These are phyloP conservation scores for Coccyzus lansbergi DNA, from an alignment of 2,797 vertebrate genomes.

Conservation along the genomic window DNA sequence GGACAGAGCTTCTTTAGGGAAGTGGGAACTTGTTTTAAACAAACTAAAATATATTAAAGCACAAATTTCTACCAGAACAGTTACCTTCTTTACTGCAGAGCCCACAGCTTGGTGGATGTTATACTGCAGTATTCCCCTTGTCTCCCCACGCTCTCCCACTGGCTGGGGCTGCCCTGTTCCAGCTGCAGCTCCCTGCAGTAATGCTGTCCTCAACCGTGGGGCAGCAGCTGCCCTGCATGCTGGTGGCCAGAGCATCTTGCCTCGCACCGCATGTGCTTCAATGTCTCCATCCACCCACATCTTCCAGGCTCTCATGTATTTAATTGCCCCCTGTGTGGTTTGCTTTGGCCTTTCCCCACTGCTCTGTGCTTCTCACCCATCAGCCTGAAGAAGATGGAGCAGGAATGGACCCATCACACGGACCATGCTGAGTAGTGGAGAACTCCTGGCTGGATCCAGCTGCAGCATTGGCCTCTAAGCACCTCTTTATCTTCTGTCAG, in stretches of 20 bases:
- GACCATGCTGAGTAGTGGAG: background rate
- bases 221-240: rapidly evolving
- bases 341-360: slow-evolving; percentile 31
- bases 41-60: slow-evolving; percentile 80
- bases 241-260: background rate
- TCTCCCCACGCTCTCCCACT: background rate
- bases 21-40: slow-evolving; percentile 74
- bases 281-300: slow-evolving; percentile 51
- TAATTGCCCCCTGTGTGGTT: slow-evolving; percentile 26
- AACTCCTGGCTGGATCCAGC: background rate
- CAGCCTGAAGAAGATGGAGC: slow-evolving; percentile 36
- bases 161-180: background rate
- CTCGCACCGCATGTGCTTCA: slow-evolving; percentile 60
- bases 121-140: slow-evolving; percentile 23
- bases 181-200: background rate
- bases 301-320: slow-evolving; percentile 55
- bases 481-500: background rate
- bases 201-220: rapidly evolving
- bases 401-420: background rate
- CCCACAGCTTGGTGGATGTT: slow-evolving; percentile 47
- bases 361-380: background rate
- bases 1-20: slow-evolving; percentile 71
- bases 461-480: background rate
- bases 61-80: slow-evolving; percentile 83
- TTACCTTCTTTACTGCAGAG: slow-evolving; percentile 79